These are phyloP conservation scores for Trypoxylus dichotomus DNA, from an alignment of 1,140 invertebrate genomes.

Conservation along the genomic window DNA sequence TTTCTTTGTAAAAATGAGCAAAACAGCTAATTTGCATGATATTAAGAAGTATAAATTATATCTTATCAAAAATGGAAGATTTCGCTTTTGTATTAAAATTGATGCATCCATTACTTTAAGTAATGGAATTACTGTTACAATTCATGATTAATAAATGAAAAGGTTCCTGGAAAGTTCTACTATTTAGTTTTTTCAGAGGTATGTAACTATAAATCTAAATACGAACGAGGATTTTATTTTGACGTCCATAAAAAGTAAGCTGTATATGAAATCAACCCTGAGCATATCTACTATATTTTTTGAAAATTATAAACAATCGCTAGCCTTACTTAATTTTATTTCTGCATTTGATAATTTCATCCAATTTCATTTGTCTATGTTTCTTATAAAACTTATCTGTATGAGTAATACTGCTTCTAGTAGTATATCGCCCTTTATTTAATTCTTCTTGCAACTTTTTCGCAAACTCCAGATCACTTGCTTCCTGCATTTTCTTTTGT, in stretches of 20 bases:
- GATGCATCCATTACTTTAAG: neutral
- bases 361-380: slow-evolving; percentile 23
- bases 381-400: neutral
- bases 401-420: slow-evolving; percentile 29
- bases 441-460: slow-evolving; percentile 33
- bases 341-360: slow-evolving; percentile 26
- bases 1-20: too few relatives aligned
- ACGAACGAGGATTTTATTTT: neutral
- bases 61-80: neutral
- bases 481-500: slow-evolving; percentile 29
- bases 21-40: too few relatives aligned
- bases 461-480: slow-evolving; percentile 32
- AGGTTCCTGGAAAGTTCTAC: neutral
- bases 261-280: slow-evolving; percentile 10
- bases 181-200: neutral
- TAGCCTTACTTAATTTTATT: slow-evolving; percentile 26
- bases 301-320: neutral
- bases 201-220: neutral
- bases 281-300: slow-evolving; percentile 4
- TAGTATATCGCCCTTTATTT: slow-evolving; percentile 25
- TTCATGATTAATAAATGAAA: neutral
- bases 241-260: neutral
- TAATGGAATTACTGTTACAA: neutral
- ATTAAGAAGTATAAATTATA: too few relatives aligned
- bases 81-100: neutral